Evolutionary conservation across 2,888 invertebrate genomes (phyloP).

Genomic region (Leptarthrus brevirostris): DNA sequence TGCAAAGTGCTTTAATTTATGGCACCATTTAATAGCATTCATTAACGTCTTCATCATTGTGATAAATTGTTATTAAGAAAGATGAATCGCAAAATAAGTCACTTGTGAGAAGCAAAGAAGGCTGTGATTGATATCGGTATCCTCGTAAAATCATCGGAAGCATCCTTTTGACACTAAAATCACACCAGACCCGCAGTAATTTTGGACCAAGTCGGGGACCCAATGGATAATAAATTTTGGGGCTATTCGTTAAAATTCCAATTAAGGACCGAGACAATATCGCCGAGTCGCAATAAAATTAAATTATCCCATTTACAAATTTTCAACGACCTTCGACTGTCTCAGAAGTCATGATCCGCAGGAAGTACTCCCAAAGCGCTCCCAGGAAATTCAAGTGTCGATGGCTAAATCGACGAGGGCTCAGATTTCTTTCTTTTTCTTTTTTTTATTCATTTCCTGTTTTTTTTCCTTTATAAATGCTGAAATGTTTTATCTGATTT

Average conservation of each 20-base stretch:
- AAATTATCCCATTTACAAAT: slow-evolving; percentile 3
- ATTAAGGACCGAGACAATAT: slow-evolving; percentile 9
- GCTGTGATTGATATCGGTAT: not conserved
- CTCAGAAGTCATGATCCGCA: not conserved
- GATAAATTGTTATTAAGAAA: slow-evolving; percentile 18
- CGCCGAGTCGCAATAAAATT: slow-evolving; percentile 12
- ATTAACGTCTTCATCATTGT: slow-evolving; percentile 10
- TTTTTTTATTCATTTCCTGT: slow-evolving; percentile 25
- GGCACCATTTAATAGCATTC: not conserved
- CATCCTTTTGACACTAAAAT: not conserved
- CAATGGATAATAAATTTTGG: not conserved
- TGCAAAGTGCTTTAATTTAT: not conserved
- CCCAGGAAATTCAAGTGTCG: not conserved
- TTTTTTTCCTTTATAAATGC: not conserved
- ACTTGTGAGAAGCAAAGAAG: not conserved
- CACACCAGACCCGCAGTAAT: not conserved
- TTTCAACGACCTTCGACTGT: not conserved
- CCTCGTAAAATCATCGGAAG: not conserved
- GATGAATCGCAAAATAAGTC: slow-evolving; percentile 1
- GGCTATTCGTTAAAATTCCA: not conserved
- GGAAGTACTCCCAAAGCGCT: not conserved
- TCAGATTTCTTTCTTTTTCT: not conserved
- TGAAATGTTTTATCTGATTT: slow-evolving; percentile 29
- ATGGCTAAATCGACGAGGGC: not conserved
- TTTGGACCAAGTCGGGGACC: not conserved